These are phyloP conservation scores for Pardalotus punctatus DNA, from an alignment of 2,113 vertebrate genomes.

Conservation along the genomic window DNA sequence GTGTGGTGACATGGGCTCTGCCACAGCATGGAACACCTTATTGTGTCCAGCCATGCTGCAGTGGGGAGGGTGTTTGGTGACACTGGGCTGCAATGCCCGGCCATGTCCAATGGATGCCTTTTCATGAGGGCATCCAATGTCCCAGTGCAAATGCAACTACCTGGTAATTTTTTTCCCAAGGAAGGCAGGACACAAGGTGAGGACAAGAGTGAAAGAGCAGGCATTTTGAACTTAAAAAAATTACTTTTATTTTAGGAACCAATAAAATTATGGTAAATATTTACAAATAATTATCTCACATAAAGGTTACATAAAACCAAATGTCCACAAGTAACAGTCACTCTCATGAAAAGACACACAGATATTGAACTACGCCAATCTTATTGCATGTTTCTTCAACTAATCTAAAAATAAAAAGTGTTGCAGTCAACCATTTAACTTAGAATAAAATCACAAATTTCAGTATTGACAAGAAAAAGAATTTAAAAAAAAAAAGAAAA, in stretches of 20 bases:
- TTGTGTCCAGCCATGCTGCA: rapidly evolving
- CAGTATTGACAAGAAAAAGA: conserved; percentile 72
- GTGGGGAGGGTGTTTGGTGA: rapidly evolving
- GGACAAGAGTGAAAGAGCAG: not conserved
- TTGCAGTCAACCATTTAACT: conserved; percentile 91
- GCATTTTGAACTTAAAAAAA: conserved; percentile 90
- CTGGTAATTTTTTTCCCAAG: not conserved
- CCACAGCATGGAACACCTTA: not conserved
- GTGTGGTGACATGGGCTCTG: not conserved
- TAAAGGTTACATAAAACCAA: conserved; percentile 97
- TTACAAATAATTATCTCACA: conserved; percentile 99
- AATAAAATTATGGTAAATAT: conserved; percentile 99
- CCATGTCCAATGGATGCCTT: rapidly evolving
- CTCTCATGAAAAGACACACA: conserved; percentile 94
- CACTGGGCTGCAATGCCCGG: rapidly evolving
- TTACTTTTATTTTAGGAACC: conserved; percentile 99
- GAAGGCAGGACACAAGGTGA: not conserved
- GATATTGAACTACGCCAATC: conserved; percentile 88
- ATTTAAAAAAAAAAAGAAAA: conserved; percentile 63
- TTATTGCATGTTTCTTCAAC: conserved; percentile 88
- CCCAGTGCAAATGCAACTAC: not conserved
- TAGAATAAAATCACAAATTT: conserved; percentile 83
- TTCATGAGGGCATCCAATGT: not conserved
- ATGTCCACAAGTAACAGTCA: conserved; percentile 98
- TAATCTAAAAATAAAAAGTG: conserved; percentile 88